A percentile compares a stretch with the other conserved stretches of the same genome.
phyloP scores from a whole-genome alignment of 2,888 invertebrate genomes.

The Nesidiocoris tenuis region DNA sequence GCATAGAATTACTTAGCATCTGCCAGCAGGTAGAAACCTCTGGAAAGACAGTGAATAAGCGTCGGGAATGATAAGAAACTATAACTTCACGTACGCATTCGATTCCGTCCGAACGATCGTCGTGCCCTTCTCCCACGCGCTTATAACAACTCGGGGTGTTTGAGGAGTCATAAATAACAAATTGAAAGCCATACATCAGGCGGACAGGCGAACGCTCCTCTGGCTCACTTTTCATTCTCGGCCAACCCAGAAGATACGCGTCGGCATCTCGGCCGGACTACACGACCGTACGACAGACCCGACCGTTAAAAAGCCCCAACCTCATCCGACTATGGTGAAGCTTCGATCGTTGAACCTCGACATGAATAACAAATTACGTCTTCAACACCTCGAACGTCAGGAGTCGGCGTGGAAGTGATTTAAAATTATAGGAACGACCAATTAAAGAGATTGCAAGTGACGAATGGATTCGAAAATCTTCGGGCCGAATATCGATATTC shows the following conservation, averaged over 20 bases:
- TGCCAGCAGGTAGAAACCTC: too few species aligned
- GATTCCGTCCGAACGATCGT: not conserved
- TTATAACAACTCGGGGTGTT: not conserved
- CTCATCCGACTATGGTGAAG: not conserved
- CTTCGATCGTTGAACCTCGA: not conserved
- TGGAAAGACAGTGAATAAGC: slow-evolving; percentile 10
- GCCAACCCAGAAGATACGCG: not conserved
- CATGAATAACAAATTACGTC: not conserved
- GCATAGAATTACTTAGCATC: too few species aligned
- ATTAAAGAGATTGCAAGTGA: too few species aligned
- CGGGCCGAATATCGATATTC: too few species aligned
- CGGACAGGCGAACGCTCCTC: not conserved
- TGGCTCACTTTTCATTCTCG: not conserved
- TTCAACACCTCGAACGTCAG: not conserved
- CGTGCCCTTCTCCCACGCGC: not conserved
- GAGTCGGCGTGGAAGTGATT: too few species aligned
- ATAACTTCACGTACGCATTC: not conserved
- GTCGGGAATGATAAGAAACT: slow-evolving; percentile 3
- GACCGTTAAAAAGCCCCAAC: too few species aligned
- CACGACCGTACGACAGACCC: too few species aligned
- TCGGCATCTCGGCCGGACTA: not conserved
- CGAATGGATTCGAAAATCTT: too few species aligned
- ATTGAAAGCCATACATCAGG: not conserved
- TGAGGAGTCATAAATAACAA: not conserved
- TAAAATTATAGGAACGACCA: too few species aligned